Evolutionary conservation across 2,113 vertebrate genomes (phyloP).

Genomic region (Chloropsis cyanopogon): DNA sequence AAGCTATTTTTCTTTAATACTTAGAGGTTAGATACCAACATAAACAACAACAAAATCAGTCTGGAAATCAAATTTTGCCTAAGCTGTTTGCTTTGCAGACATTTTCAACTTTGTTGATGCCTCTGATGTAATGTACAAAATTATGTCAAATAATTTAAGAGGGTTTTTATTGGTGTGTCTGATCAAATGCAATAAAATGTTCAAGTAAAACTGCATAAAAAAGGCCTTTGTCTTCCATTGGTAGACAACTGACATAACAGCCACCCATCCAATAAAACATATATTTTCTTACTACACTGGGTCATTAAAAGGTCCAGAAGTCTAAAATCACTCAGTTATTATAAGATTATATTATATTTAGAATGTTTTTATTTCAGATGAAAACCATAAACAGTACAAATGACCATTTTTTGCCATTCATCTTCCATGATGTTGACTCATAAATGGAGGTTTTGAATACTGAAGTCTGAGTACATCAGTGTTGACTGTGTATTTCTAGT

Average conservation of each 20-base stretch:
- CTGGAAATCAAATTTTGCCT: not conserved
- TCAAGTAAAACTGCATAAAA: not conserved
- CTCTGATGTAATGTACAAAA: not conserved
- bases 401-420: not conserved
- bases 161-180: not conserved
- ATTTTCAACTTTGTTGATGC: not conserved
- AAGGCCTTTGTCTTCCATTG: not conserved
- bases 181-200: not conserved
- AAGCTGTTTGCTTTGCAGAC: not conserved
- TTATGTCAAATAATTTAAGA: not conserved
- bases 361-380: not conserved
- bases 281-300: not conserved
- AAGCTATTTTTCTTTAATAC: slow-evolving; percentile 22
- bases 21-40: not conserved
- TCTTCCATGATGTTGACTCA: not conserved
- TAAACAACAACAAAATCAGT: not conserved
- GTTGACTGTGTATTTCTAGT: not conserved
- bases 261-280: not conserved
- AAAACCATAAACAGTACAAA: not conserved
- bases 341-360: not conserved
- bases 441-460: not conserved
- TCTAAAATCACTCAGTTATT: not conserved
- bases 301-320: not conserved
- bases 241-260: not conserved
- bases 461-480: not conserved